Evolutionary conservation across 1,140 invertebrate species (phyloP), one percentile per base, ranked within the genome.

Genomic region (Aphelinus certus): DNA sequence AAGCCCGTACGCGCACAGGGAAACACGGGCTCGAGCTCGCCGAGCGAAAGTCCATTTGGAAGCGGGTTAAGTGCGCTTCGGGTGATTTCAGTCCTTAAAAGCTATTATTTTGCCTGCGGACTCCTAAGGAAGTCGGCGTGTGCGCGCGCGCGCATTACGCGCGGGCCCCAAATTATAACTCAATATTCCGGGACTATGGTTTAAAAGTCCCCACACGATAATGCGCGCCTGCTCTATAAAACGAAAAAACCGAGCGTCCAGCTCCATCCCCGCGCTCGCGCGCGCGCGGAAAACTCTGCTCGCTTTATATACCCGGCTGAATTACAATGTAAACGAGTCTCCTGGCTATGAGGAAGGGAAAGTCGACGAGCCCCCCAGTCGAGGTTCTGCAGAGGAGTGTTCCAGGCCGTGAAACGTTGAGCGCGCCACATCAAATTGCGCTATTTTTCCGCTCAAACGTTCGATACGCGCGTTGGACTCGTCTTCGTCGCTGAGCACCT

Each of bases 61-160:
- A 83, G 80, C 79, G 76, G 81, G 83, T 83, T 84, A 82, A 83
- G 83, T 81, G 76, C 76, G 75, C 73, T 81, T 79, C 76, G 77
- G 79, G 78, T 82, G 81, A 82, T 82, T 82, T 72, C 76, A 78
- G 75, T 82, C 79, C 75, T 82, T 79, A 79, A 82, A 81, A 78
- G 81, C 79, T 82, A 82, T 82, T 82, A 82, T 79, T 81, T 82
- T 73, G 76, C 76, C 73, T 49, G 71, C 57, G 61, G 7, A 45
- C 67, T 62, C 47, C 47, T 55, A 73, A 73, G 65, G 72, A 68
- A 73, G 72, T 73, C 47, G 60, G 10, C n/a, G 26, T 26, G 7
- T 3, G 4, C 48, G 63, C 10, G 55, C 58, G n/a, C 70, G 70
- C 60, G 63, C 47, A 73, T 58, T 58, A 48, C n/a, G 46, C 53